Conservation (phyloP, 2,888 invertebrate genomes). For the Parnassius orleans region DNA sequence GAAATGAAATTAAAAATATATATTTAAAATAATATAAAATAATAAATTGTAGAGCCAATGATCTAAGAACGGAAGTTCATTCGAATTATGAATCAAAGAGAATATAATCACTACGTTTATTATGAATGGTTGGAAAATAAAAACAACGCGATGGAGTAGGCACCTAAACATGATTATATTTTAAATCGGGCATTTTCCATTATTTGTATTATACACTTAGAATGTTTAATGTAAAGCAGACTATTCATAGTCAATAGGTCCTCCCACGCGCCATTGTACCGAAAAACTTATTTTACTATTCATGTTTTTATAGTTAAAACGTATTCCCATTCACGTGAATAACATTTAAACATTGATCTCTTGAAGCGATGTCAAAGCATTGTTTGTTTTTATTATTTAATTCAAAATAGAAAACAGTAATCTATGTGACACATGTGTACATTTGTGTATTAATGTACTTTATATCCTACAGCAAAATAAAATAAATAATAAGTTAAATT, state of each 20-base stretch:
- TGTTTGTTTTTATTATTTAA: conserved; percentile 15
- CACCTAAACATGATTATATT: no score
- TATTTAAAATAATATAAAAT: no score
- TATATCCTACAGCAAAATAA: no score
- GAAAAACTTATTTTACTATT: conserved; percentile 9
- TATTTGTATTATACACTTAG: neutral
- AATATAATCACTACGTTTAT: no score
- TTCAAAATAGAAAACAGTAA: conserved; percentile 8
- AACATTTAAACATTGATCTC: conserved; percentile 12
- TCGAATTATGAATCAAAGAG: no score
- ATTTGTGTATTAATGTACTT: neutral
- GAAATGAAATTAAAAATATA: no score
- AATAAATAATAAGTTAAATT: no score
- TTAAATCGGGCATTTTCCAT: neutral
- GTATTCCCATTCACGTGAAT: neutral
- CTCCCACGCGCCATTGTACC: conserved; percentile 2
- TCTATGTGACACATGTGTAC: neutral
- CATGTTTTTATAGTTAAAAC: conserved; percentile 1
- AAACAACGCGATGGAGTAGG: no score
- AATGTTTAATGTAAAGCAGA: conserved; percentile 3
- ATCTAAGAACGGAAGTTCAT: no score
- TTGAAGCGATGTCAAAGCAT: conserved; percentile 11
- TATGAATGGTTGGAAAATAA: no score
- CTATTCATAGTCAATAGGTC: conserved; percentile 8
- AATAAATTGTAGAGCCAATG: no score